Conservation (phyloP, 2,888 invertebrate genomes). For the Keiferia lycopersicella region DNA sequence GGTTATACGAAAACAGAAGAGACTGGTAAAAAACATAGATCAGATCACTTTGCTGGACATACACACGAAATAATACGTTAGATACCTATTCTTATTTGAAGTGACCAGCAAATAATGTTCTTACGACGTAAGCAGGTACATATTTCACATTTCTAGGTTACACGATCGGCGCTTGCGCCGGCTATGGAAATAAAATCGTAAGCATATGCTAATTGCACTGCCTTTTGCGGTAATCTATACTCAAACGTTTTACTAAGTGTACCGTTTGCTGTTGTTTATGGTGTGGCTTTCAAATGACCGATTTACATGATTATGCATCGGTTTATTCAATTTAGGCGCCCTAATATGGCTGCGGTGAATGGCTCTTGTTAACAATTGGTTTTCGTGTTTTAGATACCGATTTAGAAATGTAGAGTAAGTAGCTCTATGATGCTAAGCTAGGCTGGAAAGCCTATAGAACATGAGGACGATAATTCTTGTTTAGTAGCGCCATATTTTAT, state of each 20-base stretch:
- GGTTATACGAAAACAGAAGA: no score
- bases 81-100: no score
- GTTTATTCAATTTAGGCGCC: slow-evolving; percentile 5
- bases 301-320: slow-evolving; percentile 4
- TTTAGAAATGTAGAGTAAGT: neutral
- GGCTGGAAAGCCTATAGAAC: no score
- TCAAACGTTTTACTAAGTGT: slow-evolving; percentile 2
- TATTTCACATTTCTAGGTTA: slow-evolving; percentile 19
- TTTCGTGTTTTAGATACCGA: neutral
- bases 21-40: no score
- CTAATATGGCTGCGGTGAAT: neutral
- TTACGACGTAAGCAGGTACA: no score
- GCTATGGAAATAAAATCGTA: slow-evolving; percentile 20
- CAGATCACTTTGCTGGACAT: no score
- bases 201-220: slow-evolving; percentile 12
- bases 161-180: slow-evolving; percentile 14
- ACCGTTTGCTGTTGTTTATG: slow-evolving; percentile 13
- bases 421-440: no score
- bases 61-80: no score
- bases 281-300: neutral
- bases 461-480: no score
- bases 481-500: no score
- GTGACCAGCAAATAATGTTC: no score
- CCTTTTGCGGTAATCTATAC: slow-evolving; percentile 7
- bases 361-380: slow-evolving; percentile 2